A percentile compares a stretch with the other conserved stretches of the same genome.
Evolutionary conservation across 2,113 vertebrate species (phyloP).

Genomic region (Paramormyrops kingsleyae): DNA sequence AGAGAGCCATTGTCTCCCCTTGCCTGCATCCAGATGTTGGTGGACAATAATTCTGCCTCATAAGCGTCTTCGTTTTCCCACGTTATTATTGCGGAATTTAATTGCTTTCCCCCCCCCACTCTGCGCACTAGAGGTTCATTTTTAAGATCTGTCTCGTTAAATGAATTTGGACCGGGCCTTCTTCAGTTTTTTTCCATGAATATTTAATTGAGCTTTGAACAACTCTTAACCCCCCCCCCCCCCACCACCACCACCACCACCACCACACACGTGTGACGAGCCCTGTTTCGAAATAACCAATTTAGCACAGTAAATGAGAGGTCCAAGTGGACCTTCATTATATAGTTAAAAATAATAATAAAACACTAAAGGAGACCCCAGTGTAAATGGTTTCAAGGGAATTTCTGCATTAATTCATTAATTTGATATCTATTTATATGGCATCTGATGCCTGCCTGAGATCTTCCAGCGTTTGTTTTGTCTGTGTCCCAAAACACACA

Average conservation of each 20-base stretch:
- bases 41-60: conserved; percentile 38
- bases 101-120: conserved; percentile 17
- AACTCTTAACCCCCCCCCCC: neutral
- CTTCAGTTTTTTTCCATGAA: neutral
- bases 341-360: neutral
- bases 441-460: neutral
- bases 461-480: conserved; percentile 1
- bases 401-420: neutral
- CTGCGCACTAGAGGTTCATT: neutral
- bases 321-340: neutral
- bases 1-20: conserved; percentile 55
- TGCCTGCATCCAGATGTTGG: conserved; percentile 49
- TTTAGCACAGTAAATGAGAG: neutral
- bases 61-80: conserved; percentile 25
- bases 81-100: conserved; percentile 30
- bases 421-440: conserved; percentile 2
- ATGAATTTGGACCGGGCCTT: neutral
- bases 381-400: neutral
- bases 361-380: neutral
- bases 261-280: neutral
- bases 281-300: neutral
- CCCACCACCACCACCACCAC: too few relatives aligned
- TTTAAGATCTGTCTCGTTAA: conserved; percentile 7
- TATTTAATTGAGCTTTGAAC: conserved; percentile 9
- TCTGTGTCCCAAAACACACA: conserved; percentile 2